phyloP scores from a whole-genome alignment of 1,140 invertebrate genomes.

The Pseudobourletiella spinata region DNA sequence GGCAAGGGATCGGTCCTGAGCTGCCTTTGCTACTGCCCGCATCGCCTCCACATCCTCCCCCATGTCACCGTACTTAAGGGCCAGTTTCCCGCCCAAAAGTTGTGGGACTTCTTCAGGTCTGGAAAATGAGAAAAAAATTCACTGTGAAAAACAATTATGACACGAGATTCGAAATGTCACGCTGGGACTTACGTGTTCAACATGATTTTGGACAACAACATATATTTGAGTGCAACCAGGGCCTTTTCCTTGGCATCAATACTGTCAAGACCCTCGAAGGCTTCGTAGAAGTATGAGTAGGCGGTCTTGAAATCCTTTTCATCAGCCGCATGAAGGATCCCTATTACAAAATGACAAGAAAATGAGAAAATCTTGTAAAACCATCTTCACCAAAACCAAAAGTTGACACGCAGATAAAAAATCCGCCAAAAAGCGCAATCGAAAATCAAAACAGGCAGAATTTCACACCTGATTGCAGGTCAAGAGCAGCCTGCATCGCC shows the following conservation, averaged over 20 bases:
- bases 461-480: conserved; percentile 77
- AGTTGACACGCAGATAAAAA: neutral
- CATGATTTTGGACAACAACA: conserved; percentile 99
- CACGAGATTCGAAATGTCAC: too few species aligned
- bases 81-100: conserved; percentile 92
- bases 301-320: conserved; percentile 99
- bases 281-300: conserved; percentile 99
- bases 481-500: conserved; percentile 91
- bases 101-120: conserved; percentile 89
- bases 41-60: conserved; percentile 95
- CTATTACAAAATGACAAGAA: conserved; percentile 36
- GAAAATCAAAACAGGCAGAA: neutral
- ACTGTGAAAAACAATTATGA: neutral
- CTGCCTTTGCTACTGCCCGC: conserved; percentile 91
- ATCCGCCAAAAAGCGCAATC: neutral
- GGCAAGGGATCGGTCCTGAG: conserved; percentile 88
- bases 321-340: conserved; percentile 96
- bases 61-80: conserved; percentile 74
- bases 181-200: conserved; percentile 57
- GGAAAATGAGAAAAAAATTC: conserved; percentile 31
- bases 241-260: conserved; percentile 79
- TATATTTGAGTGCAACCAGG: conserved; percentile 91
- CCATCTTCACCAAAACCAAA: neutral
- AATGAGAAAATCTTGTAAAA: neutral
- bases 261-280: conserved; percentile 98